phyloP scores from a whole-genome alignment of 1,140 invertebrate genomes.

The silkworm (Bombyx mori) region DNA sequence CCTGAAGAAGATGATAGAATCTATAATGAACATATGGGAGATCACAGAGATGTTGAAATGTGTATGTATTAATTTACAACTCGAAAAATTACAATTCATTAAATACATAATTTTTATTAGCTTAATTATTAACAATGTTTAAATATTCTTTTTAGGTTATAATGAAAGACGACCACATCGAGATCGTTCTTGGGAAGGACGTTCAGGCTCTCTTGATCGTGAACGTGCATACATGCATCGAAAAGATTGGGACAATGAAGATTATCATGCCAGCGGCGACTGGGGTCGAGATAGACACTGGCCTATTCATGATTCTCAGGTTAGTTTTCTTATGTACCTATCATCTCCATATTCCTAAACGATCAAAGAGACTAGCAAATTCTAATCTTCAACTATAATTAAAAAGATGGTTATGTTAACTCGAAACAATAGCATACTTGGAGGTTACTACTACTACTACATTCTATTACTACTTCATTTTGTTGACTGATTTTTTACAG shows the following conservation, averaged over 20 bases:
- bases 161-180: slow-evolving; percentile 57
- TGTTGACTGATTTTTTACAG: too few species aligned
- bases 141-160: slow-evolving; percentile 34
- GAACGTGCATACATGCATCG: slow-evolving; percentile 66
- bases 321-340: slow-evolving; percentile 15
- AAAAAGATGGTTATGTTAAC: too few species aligned
- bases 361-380: too few species aligned
- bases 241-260: slow-evolving; percentile 70
- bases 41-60: slow-evolving; percentile 57
- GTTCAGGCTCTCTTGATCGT: slow-evolving; percentile 60
- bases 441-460: too few species aligned
- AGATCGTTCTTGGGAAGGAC: slow-evolving; percentile 64
- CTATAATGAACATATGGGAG: slow-evolving; percentile 59
- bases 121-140: background rate
- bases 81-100: too few species aligned
- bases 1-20: slow-evolving; percentile 64
- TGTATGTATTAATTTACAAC: slow-evolving; percentile 25
- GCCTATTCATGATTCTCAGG: slow-evolving; percentile 64
- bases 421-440: too few species aligned
- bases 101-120: too few species aligned
- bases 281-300: slow-evolving; percentile 66
- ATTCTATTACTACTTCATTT: too few species aligned
- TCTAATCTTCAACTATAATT: too few species aligned
- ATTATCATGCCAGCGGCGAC: slow-evolving; percentile 56
- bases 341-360: too few species aligned